Conservation (phyloP, 1,140 invertebrate species). For the Anthonomus grandis region DNA sequence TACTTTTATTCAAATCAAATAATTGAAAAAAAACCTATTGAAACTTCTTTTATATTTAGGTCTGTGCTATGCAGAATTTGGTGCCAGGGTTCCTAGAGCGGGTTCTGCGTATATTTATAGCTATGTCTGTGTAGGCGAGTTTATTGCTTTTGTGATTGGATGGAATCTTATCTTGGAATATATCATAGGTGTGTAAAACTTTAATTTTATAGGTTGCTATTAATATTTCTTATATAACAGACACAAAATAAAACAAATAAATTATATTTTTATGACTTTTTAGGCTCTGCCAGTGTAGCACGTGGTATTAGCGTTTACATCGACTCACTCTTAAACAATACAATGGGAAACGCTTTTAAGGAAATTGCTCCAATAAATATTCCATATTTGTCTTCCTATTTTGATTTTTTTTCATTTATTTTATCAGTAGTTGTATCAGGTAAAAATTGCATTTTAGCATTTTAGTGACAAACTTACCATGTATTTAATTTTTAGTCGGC, state of each 20-base stretch:
- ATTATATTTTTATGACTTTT: constrained; percentile 16
- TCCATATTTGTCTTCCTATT: constrained; percentile 60
- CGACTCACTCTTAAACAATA: constrained; percentile 62
- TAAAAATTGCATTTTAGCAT: background rate
- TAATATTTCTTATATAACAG: no score
- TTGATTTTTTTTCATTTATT: constrained; percentile 64
- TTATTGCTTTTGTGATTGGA: constrained; percentile 74
- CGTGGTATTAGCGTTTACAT: constrained; percentile 74
- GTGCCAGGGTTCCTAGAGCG: constrained; percentile 76
- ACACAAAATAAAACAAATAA: background rate
- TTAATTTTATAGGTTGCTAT: no score
- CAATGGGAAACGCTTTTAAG: constrained; percentile 59
- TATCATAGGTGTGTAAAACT: constrained; percentile 79
- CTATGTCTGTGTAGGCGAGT: constrained; percentile 80
- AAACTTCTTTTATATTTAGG: constrained; percentile 52
- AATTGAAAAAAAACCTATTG: background rate
- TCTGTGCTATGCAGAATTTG: constrained; percentile 86
- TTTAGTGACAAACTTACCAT: background rate
- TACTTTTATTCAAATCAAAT: background rate
- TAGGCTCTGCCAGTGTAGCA: constrained; percentile 76
- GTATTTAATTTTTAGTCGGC: constrained; percentile 55
- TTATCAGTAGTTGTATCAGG: constrained; percentile 49
- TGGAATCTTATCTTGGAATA: constrained; percentile 92
- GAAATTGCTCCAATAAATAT: constrained; percentile 58
- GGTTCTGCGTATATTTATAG: constrained; percentile 87